Evolutionary conservation across 2,113 vertebrate species (phyloP).

Genomic region (Crotalus horridus): DNA sequence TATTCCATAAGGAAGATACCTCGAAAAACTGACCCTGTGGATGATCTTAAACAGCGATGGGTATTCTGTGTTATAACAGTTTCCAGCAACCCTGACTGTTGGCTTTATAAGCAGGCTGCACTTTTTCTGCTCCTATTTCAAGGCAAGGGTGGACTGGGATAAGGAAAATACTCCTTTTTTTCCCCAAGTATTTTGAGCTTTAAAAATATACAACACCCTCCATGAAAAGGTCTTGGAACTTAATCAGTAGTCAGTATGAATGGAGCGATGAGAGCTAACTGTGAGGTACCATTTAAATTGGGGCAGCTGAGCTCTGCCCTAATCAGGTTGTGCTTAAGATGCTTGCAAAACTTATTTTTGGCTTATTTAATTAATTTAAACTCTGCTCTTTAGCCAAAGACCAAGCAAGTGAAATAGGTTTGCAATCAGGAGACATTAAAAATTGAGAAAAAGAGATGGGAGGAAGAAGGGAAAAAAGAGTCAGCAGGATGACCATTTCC

Average conservation of each 20-base stretch:
- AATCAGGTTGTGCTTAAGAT: not conserved
- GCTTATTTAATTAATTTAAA: not conserved
- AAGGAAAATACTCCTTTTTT: not conserved
- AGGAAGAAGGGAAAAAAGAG: not conserved
- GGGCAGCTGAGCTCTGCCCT: not conserved
- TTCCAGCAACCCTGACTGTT: not conserved
- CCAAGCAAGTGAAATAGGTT: not conserved
- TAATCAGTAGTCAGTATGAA: not conserved
- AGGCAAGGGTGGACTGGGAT: not conserved
- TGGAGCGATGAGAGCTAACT: not conserved
- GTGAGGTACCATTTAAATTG: not conserved
- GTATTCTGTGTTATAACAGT: no score
- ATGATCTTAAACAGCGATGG: no score
- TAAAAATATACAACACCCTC: not conserved
- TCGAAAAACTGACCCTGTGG: not conserved
- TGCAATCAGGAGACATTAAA: not conserved
- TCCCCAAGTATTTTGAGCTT: not conserved
- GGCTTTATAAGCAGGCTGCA: not conserved
- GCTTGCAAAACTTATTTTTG: not conserved
- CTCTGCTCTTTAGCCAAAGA: not conserved
- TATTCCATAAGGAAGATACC: not conserved
- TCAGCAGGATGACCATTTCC: not conserved
- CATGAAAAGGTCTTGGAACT: not conserved
- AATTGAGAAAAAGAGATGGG: not conserved
- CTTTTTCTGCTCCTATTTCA: not conserved